These are phyloP conservation scores for Pangasius krempfi DNA, from an alignment of 2,797 vertebrate genomes.

Conservation along the genomic window DNA sequence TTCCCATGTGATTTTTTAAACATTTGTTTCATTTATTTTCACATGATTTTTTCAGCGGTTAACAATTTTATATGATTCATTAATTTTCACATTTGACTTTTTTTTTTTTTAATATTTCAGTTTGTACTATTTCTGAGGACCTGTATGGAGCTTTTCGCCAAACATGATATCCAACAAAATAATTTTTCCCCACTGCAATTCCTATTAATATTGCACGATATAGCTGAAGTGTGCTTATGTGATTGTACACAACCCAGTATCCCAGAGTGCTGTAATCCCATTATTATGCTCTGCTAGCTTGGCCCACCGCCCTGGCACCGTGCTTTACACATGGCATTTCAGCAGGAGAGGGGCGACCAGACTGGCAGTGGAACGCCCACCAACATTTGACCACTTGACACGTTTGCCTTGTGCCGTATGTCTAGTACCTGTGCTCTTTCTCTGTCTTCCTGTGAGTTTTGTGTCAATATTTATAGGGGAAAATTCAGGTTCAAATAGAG, in stretches of 20 bases:
- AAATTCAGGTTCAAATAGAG: not conserved
- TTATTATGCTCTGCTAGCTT: conserved; percentile 69
- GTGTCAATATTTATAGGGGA: not conserved
- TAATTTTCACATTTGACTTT: not conserved
- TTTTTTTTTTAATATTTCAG: not conserved
- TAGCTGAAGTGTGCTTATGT: conserved; percentile 58
- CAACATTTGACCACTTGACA: conserved; percentile 76
- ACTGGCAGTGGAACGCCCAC: conserved; percentile 64
- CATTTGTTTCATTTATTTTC: not conserved
- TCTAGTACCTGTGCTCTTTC: conserved; percentile 45
- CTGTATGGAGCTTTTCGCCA: not conserved
- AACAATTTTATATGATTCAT: too few species aligned
- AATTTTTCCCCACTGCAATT: not conserved
- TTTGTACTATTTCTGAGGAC: too few species aligned
- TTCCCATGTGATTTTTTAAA: not conserved
- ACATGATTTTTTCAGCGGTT: too few species aligned
- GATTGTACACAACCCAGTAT: conserved; percentile 47
- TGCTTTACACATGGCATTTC: conserved; percentile 73
- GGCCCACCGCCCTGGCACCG: conserved; percentile 64
- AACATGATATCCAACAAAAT: not conserved
- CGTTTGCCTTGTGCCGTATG: conserved; percentile 34
- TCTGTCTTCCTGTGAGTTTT: not conserved
- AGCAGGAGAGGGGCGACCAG: conserved; percentile 62
- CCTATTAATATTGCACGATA: not conserved
- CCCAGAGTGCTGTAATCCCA: conserved; percentile 76